Evolutionary conservation across 2,888 invertebrate genomes (phyloP), one percentile per base, ranked within the genome.

Genomic region (Meiosimyza platycephala): DNA sequence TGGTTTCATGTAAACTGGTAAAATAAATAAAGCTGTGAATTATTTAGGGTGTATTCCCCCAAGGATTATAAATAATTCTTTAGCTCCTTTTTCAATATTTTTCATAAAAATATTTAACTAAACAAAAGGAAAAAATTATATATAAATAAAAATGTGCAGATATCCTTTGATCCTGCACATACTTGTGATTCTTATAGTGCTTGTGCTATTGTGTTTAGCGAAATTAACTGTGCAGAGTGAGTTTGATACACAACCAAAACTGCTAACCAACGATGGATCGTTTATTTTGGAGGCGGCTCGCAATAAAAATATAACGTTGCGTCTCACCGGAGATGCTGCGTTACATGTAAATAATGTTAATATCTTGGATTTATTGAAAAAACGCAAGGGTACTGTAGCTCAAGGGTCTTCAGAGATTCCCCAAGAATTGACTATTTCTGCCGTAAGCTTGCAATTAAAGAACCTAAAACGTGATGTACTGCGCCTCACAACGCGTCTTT

Each of bases 221-320:
- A 40, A 40, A 40, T 40, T 9, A 9, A 40, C 40, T 6, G 40
- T 40, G 40, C 40, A 40, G 40, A 59, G 52, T 11, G 72, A 78
- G 40, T 71, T 67, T 11, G 75, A 74, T 0, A 55, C 73, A 0
- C 81, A 79, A 16, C 80, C 83, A 7, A 79, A 80, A 74, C 9
- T 40, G 9, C 77, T 86, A 47, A 9, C 62, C 22, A 90, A 89
- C 81, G 89, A 95, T 88, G 97, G 97, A 16, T 91, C 95, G 85
- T 89, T 98, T 47, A 88, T 92, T 75, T 89, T 98, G 73, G 90
- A 92, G 80, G 91, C 95, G 22, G 95, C 93, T 0, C 88, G 88
- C 69, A 91, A 93, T 80, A 92, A 92, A 85, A 95, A 94, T 85
- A 93, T 97, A 69, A 92, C 93, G 51, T 90, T 97, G 75, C 89